Conservation (phyloP, 1,140 invertebrate genomes). For the Caenorhabditis inopinata region DNA sequence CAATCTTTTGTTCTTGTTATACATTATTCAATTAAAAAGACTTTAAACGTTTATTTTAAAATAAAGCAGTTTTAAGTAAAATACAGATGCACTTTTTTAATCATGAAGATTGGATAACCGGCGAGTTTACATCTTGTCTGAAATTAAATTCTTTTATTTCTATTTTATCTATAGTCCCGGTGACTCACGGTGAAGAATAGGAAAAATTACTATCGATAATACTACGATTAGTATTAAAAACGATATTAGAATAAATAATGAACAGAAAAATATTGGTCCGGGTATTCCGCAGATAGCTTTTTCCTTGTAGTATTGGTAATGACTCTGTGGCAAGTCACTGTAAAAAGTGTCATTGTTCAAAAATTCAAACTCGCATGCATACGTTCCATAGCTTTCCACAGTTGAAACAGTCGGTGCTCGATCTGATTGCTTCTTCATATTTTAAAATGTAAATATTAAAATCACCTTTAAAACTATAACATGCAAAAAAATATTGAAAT, state of each 20-base stretch:
- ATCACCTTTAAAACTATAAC: not conserved
- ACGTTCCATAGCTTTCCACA: constrained; percentile 13
- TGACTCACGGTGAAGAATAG: constrained; percentile 1
- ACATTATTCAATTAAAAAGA: no score
- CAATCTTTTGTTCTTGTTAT: no score
- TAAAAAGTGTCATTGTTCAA: not conserved
- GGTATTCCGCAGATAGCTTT: not conserved
- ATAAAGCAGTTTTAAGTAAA: no score
- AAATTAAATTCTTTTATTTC: no score
- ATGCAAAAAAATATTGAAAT: no score
- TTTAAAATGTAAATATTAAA: no score
- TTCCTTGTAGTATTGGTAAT: not conserved
- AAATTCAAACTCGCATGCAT: not conserved
- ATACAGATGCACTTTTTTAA: no score
- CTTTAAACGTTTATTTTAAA: no score
- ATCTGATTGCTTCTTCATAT: not conserved
- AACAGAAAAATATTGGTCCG: not conserved
- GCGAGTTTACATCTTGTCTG: no score
- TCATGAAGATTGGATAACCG: no score
- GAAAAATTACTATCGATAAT: not conserved
- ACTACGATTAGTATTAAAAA: not conserved
- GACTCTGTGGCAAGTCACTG: not conserved
- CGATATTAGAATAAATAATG: not conserved
- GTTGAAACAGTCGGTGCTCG: not conserved
- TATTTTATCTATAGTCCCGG: no score